Base-by-base conservation (phyloP, 2,113 vertebrate species). In the Campylomormyrus tamandua region DNA sequence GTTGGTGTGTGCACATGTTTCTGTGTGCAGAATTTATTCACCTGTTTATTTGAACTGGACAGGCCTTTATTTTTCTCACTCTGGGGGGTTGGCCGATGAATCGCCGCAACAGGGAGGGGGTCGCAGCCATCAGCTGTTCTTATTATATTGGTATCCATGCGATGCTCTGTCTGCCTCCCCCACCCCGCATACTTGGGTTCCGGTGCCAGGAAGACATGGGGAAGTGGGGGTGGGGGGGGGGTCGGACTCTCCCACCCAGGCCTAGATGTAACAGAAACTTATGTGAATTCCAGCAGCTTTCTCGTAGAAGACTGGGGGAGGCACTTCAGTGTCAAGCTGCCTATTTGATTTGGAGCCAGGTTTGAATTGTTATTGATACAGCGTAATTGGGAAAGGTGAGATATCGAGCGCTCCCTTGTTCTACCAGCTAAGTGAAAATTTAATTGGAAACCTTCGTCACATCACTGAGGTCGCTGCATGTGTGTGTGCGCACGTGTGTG, bases 311-410 rank as follows among this genome's bases (percentile, higher is more conserved):
- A 66, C 1, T 27, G 6, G 39, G 52, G 6, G 66, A 3, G 48
- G 49, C 48, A 83, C 17, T 66, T 84, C 53, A 52, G 39, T 89
- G 87, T 89, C 90, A 91, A 88, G 87, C 89, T 49, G 66, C 49
- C 77, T 27, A 19, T 56, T 89, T 89, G 89, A 90, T 87, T 90
- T 56, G 83, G 53, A 31, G 42, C 88, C 45, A 48, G 50, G 84
- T 80, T 87, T 58, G 90, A 90, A 91, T 91, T 58, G 87, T 91
- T 92, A 91, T 90, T 91, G 91, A 92, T 91, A 90, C 49, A 15
- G 39, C 15, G 52, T 91, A 92, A 91, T 90, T 92, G 90, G 88
- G 50, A 90, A 88, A 77, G 87, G 87, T 91, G 89, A 90, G 89
- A 89, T 91, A 92, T 91, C 13, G 88, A 91, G 77, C 31, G 52